phyloP scores from a whole-genome alignment of 2,888 invertebrate species.

The Leptinotarsa rubiginosa region DNA sequence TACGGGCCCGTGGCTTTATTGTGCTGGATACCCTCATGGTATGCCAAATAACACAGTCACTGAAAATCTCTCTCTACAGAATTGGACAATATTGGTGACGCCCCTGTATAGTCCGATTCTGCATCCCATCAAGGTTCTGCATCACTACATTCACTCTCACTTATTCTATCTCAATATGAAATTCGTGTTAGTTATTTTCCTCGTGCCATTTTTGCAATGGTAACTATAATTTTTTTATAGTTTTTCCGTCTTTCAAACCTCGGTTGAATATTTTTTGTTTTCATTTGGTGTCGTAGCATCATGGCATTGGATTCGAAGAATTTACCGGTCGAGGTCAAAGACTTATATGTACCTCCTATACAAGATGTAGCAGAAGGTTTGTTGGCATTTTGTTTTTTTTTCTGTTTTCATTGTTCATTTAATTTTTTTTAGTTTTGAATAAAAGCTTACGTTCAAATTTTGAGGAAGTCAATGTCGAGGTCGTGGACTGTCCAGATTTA shows the following conservation, averaged over 20 bases:
- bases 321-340: constrained; percentile 67
- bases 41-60: too few relatives aligned
- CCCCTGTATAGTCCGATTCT: background rate
- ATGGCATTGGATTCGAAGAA: constrained; percentile 51
- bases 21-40: too few relatives aligned
- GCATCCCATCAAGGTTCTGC: background rate
- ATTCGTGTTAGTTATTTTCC: background rate
- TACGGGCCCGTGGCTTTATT: too few relatives aligned
- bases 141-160: constrained; percentile 1
- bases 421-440: constrained; percentile 72
- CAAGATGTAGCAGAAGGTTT: constrained; percentile 77
- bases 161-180: background rate
- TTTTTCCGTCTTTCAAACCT: background rate
- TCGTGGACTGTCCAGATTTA: constrained; percentile 89
- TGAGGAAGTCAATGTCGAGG: constrained; percentile 76
- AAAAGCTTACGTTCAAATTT: constrained; percentile 79
- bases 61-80: too few relatives aligned
- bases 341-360: constrained; percentile 72
- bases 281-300: constrained; percentile 30
- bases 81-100: background rate
- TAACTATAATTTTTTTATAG: background rate
- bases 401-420: too few relatives aligned
- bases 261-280: constrained; percentile 11
- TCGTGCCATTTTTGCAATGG: background rate
- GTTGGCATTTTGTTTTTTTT: constrained; percentile 27